These are phyloP conservation scores for Notoglanidium macrostoma DNA, from an alignment of 2,797 vertebrate species.

Conservation along the genomic window DNA sequence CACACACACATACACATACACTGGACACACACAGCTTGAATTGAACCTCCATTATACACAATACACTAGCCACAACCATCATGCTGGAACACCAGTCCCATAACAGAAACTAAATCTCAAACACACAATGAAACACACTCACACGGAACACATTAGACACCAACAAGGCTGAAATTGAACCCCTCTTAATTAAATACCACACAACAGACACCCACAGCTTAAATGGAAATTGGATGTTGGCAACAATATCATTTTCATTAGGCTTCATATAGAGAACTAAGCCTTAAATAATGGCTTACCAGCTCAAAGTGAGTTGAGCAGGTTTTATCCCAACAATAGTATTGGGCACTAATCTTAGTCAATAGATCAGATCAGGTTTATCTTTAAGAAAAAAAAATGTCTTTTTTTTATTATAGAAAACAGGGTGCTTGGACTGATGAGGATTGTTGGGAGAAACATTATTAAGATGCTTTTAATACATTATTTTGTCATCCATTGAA, in stretches of 20 bases:
- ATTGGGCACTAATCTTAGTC: neutral
- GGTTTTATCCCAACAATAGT: neutral
- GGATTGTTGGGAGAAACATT: neutral
- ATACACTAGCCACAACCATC: conserved; percentile 4
- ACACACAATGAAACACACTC: neutral
- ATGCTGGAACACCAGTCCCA: neutral
- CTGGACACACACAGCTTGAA: neutral
- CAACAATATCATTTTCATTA: neutral
- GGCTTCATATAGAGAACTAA: conserved; percentile 4
- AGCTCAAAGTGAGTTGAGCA: neutral
- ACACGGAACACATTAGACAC: neutral
- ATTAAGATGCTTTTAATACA: neutral
- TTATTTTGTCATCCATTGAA: neutral
- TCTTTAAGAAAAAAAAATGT: neutral
- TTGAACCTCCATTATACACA: conserved; percentile 2
- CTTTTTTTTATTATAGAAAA: neutral
- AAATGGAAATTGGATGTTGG: neutral
- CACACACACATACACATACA: conserved; percentile 14
- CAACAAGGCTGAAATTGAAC: conserved; percentile 9
- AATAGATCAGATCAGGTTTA: neutral
- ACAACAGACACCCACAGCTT: neutral
- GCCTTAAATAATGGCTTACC: neutral
- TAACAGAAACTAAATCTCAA: conserved; percentile 18
- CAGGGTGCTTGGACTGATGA: neutral
- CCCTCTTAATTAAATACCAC: conserved; percentile 13